A percentile compares a stretch with the other conserved stretches of the same genome.
phyloP scores from a whole-genome alignment of 2,797 vertebrate species.

The Anguilla anguilla region DNA sequence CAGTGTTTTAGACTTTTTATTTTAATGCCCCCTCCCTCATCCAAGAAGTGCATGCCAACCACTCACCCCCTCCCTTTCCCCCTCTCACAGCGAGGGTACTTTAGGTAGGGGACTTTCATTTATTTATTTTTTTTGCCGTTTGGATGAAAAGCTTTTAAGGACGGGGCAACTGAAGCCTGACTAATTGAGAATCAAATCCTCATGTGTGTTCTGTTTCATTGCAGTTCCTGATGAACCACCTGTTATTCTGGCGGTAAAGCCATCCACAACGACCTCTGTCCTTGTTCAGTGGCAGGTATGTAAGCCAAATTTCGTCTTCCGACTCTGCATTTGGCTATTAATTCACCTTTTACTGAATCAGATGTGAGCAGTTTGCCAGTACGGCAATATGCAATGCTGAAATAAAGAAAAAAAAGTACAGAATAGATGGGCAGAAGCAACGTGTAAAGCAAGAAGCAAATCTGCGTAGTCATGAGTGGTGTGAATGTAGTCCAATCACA shows the following conservation, averaged over 20 bases:
- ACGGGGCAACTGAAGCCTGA: conserved; percentile 27
- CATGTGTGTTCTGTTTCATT: conserved; percentile 48
- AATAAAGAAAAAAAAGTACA: not conserved
- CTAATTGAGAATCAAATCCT: conserved; percentile 35
- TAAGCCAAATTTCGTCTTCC: conserved; percentile 27
- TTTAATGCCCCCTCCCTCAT: not conserved
- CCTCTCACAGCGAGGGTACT: not conserved
- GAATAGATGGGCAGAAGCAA: not conserved
- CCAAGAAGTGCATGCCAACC: not conserved
- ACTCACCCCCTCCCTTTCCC: not conserved
- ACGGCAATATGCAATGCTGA: not conserved
- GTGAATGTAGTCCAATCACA: not conserved
- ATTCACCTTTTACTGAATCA: not conserved
- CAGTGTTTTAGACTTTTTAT: conserved; percentile 7
- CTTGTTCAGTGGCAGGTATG: conserved; percentile 95
- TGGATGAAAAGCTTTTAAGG: conserved; percentile 24
- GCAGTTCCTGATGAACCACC: conserved; percentile 90
- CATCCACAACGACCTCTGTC: conserved; percentile 90
- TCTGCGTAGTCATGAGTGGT: not conserved
- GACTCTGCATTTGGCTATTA: not conserved
- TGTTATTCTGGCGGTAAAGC: conserved; percentile 81
- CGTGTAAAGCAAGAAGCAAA: too few species aligned
- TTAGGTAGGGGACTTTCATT: not conserved
- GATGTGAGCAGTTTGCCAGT: not conserved
- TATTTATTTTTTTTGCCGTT: not conserved